phyloP scores from a whole-genome alignment of 2,113 vertebrate species.

The Plecotus auritus region DNA sequence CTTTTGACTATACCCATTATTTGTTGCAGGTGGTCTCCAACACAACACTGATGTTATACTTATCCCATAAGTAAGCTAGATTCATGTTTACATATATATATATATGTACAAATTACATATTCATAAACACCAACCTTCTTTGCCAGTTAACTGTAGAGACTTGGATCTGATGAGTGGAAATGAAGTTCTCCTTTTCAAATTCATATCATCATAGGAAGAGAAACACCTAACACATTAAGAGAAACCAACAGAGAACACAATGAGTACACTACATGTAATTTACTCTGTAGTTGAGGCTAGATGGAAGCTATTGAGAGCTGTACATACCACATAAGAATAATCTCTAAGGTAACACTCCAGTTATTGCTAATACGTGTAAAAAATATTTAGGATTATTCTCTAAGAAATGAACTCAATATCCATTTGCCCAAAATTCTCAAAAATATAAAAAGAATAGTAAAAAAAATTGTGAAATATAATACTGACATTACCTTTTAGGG shows the following conservation, averaged over 20 bases:
- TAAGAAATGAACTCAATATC: background rate
- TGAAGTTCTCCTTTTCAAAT: slow-evolving; percentile 93
- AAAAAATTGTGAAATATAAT: background rate
- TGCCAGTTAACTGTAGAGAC: slow-evolving; percentile 92
- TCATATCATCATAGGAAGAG: slow-evolving; percentile 98
- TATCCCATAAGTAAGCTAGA: background rate
- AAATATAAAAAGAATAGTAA: background rate
- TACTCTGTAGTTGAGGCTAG: background rate
- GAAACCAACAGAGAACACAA: slow-evolving; percentile 12
- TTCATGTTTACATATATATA: background rate
- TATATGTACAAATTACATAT: background rate
- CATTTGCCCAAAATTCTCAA: slow-evolving; percentile 1
- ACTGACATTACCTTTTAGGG: slow-evolving; percentile 89
- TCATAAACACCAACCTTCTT: slow-evolving; percentile 88
- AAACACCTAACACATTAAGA: slow-evolving; percentile 87
- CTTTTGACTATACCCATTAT: background rate
- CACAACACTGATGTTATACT: background rate
- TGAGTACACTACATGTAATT: background rate
- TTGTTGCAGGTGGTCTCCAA: background rate
- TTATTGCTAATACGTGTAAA: background rate
- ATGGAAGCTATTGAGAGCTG: background rate
- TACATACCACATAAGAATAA: background rate
- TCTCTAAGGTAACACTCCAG: background rate
- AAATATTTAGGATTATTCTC: background rate
- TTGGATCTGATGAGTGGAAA: slow-evolving; percentile 95